Conservation (phyloP, 37 sponge, comb jelly and placozoan species). For the Diacarnus erythraeanus region DNA sequence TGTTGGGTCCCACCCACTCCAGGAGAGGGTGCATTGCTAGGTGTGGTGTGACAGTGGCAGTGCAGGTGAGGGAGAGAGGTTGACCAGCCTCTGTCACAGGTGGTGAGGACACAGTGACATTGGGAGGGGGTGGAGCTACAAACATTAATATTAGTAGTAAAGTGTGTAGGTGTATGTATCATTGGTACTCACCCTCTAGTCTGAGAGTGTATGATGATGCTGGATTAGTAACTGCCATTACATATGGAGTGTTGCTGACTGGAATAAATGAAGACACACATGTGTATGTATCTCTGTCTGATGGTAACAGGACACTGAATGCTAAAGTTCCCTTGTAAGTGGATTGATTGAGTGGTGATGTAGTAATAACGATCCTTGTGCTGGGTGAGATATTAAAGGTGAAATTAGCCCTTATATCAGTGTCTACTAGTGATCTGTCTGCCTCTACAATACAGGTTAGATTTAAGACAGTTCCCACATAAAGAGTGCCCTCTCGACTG, state of each 20-base stretch:
- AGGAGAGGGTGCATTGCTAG: slow-evolving; percentile 8
- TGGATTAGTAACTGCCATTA: not conserved
- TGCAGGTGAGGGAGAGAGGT: slow-evolving; percentile 31
- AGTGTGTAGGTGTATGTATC: too few species aligned
- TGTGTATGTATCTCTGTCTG: not conserved
- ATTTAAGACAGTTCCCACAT: not conserved
- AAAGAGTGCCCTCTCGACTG: slow-evolving; percentile 1
- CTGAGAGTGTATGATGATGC: not conserved
- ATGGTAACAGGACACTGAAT: not conserved
- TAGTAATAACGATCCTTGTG: not conserved
- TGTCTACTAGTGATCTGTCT: slow-evolving; percentile 7
- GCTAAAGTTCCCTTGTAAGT: not conserved
- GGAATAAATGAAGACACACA: not conserved
- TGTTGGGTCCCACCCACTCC: slow-evolving; percentile 11
- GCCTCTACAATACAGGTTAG: not conserved
- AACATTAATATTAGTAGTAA: not conserved
- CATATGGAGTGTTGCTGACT: not conserved
- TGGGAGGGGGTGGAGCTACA: slow-evolving; percentile 29
- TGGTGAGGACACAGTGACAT: not conserved
- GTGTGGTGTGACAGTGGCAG: not conserved
- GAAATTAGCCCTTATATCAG: not conserved
- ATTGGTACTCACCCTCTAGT: too few species aligned
- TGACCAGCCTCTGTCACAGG: slow-evolving; percentile 23
- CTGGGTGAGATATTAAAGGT: not conserved
- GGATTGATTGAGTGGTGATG: not conserved